Evolutionary conservation across 2,888 invertebrate genomes (phyloP).

Genomic region (Ceriagrion tenellum): DNA sequence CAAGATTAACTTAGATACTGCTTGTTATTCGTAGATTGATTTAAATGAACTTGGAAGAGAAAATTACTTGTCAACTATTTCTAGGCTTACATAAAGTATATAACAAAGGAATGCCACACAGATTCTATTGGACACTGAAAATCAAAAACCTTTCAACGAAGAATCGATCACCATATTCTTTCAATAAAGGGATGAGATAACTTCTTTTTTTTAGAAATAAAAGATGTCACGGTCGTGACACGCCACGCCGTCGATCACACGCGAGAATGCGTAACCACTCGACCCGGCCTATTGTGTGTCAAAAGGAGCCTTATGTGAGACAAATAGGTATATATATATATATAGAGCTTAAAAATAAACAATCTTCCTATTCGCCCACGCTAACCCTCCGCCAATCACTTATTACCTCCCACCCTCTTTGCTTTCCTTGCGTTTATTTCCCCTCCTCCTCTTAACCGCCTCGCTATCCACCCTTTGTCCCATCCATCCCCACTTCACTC

Average conservation of each 20-base stretch:
- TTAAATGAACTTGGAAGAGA: too few species aligned
- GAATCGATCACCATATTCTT: neutral
- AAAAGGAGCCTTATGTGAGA: neutral
- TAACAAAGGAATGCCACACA: too few species aligned
- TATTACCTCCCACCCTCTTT: neutral
- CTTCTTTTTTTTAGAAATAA: neutral
- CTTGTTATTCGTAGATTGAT: too few species aligned
- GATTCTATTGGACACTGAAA: too few species aligned
- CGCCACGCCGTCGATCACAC: slow-evolving; percentile 25
- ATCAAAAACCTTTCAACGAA: too few species aligned
- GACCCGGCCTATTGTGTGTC: neutral
- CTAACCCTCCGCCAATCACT: neutral
- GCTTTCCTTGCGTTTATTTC: neutral
- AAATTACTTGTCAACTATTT: too few species aligned
- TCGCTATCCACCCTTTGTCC: neutral
- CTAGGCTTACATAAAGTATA: too few species aligned
- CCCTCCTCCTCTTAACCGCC: neutral
- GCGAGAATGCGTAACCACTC: neutral
- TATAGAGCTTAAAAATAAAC: neutral
- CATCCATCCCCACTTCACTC: neutral
- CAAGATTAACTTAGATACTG: too few species aligned
- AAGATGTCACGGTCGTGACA: slow-evolving; percentile 5
- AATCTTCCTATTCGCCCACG: neutral
- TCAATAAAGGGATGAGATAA: neutral
- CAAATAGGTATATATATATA: neutral